These are phyloP conservation scores for Xenopus tropicalis DNA, from an alignment of 2,113 vertebrate species.

Conservation along the genomic window DNA sequence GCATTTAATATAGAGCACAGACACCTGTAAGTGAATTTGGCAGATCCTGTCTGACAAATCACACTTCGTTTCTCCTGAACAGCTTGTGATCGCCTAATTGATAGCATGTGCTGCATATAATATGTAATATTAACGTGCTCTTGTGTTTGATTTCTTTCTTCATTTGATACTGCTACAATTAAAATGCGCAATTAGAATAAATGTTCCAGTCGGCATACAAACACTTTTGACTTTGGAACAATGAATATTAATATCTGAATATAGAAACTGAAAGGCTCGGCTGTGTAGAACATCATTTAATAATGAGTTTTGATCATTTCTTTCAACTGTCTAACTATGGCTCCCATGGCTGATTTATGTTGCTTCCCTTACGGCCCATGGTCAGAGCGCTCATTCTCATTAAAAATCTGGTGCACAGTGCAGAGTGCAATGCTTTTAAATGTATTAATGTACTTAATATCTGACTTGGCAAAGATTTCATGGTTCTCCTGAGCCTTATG, in stretches of 20 bases:
- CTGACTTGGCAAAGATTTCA: no score
- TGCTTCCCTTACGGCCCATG: no score
- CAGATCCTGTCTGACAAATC: slow-evolving; percentile 57
- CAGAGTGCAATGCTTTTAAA: no score
- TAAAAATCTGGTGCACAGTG: no score
- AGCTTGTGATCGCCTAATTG: slow-evolving; percentile 50
- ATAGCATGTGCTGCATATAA: slow-evolving; percentile 54
- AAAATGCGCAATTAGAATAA: slow-evolving; percentile 26
- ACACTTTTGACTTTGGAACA: slow-evolving; percentile 9
- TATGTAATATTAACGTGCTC: slow-evolving; percentile 61
- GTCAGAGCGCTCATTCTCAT: no score
- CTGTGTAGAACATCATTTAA: no score
- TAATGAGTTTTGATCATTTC: no score
- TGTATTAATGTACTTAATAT: no score
- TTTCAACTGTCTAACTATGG: no score
- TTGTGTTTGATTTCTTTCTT: slow-evolving; percentile 24
- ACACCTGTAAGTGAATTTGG: slow-evolving; percentile 54
- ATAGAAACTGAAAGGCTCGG: neutral
- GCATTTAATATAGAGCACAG: slow-evolving; percentile 51
- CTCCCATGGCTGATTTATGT: no score
- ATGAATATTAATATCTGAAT: slow-evolving; percentile 11
- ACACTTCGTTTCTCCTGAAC: slow-evolving; percentile 52
- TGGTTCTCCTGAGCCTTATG: no score
- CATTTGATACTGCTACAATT: slow-evolving; percentile 18
- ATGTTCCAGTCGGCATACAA: slow-evolving; percentile 19